These are phyloP conservation scores for Malurus elegans DNA, from an alignment of 2,113 vertebrate species.

Conservation along the genomic window DNA sequence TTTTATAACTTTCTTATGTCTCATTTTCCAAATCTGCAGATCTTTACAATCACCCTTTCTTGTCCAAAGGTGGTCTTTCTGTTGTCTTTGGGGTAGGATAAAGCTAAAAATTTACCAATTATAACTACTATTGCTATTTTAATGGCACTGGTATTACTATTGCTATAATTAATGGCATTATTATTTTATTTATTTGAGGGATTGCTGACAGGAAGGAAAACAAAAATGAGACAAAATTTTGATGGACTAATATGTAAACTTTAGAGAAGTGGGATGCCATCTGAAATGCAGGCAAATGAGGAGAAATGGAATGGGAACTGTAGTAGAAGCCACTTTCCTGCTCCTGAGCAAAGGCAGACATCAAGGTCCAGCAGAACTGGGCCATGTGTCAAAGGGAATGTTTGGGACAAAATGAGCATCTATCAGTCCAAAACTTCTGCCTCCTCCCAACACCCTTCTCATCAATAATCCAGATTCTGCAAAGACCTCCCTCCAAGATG, in stretches of 20 bases:
- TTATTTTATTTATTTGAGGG: not conserved
- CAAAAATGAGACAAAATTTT: not conserved
- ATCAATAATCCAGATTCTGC: not conserved
- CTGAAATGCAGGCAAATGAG: not conserved
- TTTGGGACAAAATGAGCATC: not conserved
- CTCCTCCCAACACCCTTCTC: not conserved
- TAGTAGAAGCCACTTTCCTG: not conserved
- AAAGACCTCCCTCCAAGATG: not conserved
- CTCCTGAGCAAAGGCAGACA: not conserved
- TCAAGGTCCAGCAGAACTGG: not conserved
- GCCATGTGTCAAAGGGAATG: not conserved
- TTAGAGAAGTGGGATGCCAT: not conserved
- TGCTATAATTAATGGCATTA: not conserved
- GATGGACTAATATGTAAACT: not conserved
- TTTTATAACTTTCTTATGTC: not conserved
- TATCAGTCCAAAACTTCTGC: not conserved
- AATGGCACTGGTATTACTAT: not conserved
- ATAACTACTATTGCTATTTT: not conserved
- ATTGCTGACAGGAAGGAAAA: not conserved
- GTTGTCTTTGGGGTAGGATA: not conserved
- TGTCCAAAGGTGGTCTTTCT: not conserved
- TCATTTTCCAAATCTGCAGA: not conserved
- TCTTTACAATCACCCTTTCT: not conserved
- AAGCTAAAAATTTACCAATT: rapidly evolving
- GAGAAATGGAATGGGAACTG: not conserved